Conservation (phyloP, 2,888 invertebrate genomes). For the Unio pictorum region DNA sequence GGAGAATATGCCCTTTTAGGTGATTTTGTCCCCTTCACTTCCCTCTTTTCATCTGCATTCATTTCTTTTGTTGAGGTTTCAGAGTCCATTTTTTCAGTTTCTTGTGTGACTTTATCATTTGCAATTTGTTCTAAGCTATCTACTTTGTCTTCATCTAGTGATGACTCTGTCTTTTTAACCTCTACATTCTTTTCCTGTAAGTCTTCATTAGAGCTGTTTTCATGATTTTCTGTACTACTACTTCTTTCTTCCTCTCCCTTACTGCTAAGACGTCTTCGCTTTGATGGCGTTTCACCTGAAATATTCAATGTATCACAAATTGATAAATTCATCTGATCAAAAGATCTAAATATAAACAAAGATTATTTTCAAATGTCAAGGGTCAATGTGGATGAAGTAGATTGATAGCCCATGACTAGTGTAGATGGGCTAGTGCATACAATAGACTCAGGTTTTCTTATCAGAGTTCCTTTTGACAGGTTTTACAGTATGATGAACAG, state of each 20-base stretch:
- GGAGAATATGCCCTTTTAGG: slow-evolving; percentile 27
- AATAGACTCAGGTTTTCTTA: no score
- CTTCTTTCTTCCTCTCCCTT: slow-evolving; percentile 17
- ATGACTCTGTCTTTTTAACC: slow-evolving; percentile 8
- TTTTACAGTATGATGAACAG: no score
- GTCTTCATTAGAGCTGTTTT: slow-evolving; percentile 3
- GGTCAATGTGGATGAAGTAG: no score
- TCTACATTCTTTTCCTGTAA: slow-evolving; percentile 1
- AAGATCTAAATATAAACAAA: no score
- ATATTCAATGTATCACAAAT: no score
- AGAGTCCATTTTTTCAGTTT: slow-evolving; percentile 9
- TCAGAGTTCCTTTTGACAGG: no score
- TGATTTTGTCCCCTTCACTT: not conserved
- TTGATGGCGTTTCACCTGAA: slow-evolving; percentile 50
- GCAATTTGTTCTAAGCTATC: slow-evolving; percentile 10
- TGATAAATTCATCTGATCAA: no score
- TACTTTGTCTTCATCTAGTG: slow-evolving; percentile 4
- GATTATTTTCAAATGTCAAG: no score
- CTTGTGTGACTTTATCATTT: slow-evolving; percentile 3
- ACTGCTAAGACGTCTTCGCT: slow-evolving; percentile 35
- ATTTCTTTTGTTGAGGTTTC: slow-evolving; percentile 10
- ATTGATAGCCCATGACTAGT: no score
- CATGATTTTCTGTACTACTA: slow-evolving; percentile 12
- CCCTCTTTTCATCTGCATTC: slow-evolving; percentile 1
- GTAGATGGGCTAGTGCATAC: no score